Evolutionary conservation across 1,140 invertebrate species (phyloP).

Genomic region (Tenebrio molitor): DNA sequence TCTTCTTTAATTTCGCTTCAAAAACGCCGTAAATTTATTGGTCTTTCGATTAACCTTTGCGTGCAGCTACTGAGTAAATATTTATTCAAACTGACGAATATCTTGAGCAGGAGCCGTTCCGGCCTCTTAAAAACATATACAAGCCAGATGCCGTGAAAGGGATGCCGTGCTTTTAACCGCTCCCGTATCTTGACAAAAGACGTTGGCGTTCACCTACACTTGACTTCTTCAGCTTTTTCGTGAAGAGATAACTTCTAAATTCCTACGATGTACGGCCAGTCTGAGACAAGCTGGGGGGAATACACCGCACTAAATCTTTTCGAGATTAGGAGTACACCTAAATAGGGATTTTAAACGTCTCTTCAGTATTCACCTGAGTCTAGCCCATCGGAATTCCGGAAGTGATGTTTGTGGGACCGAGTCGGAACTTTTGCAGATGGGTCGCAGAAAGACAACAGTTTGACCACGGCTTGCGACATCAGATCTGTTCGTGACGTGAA

Average conservation of each 20-base stretch:
- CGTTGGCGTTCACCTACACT: constrained; percentile 24
- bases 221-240: constrained; percentile 13
- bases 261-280: constrained; percentile 7
- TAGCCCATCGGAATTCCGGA: background rate
- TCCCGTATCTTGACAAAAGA: constrained; percentile 30
- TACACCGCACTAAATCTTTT: background rate
- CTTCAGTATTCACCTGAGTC: background rate
- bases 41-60: constrained; percentile 2
- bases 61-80: constrained; percentile 16
- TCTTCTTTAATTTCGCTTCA: background rate
- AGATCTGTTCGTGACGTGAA: too few species aligned
- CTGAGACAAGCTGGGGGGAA: constrained; percentile 10
- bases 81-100: constrained; percentile 14
- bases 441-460: background rate
- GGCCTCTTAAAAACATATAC: constrained; percentile 35
- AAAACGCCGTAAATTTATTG: background rate
- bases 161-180: constrained; percentile 16
- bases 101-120: constrained; percentile 20
- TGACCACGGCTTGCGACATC: too few species aligned
- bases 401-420: background rate
- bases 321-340: background rate
- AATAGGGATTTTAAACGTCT: constrained; percentile 1
- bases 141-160: constrained; percentile 30
- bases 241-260: constrained; percentile 21
- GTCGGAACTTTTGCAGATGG: background rate